These are phyloP conservation scores for Bembecia ichneumoniformis DNA, from an alignment of 2,888 invertebrate species.

Conservation along the genomic window DNA sequence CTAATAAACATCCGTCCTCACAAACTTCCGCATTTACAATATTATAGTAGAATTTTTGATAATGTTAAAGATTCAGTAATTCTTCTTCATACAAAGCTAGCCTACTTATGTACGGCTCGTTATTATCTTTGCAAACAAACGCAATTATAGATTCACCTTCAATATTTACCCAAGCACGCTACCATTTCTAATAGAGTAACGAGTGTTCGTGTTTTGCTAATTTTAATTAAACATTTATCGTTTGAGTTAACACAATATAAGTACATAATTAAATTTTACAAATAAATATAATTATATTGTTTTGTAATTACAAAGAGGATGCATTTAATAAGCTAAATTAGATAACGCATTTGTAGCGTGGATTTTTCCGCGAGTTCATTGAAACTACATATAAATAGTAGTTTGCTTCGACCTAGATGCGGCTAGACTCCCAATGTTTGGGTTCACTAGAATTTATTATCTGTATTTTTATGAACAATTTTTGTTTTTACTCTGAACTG, in stretches of 20 bases:
- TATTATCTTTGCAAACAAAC: conserved; percentile 58
- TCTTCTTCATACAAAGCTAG: too few species aligned
- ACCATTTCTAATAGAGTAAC: neutral
- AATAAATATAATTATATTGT: neutral
- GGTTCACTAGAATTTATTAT: too few species aligned
- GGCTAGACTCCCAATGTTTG: too few species aligned
- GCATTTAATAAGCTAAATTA: neutral
- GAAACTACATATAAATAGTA: neutral
- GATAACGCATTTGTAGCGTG: neutral
- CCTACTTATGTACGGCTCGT: conserved; percentile 9
- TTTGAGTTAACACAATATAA: neutral
- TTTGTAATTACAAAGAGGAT: neutral
- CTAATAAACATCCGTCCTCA: too few species aligned
- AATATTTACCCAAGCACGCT: conserved; percentile 51
- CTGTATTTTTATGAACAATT: too few species aligned
- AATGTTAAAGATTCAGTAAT: too few species aligned
- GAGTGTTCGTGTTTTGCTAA: neutral
- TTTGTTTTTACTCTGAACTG: neutral
- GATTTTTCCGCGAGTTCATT: neutral
- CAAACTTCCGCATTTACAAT: too few species aligned
- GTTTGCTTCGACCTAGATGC: neutral
- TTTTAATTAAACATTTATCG: neutral
- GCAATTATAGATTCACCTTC: conserved; percentile 52
- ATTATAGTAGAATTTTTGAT: too few species aligned
- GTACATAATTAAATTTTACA: neutral